Conservation (phyloP, 2,888 invertebrate genomes). For the Parnassius apollo region DNA sequence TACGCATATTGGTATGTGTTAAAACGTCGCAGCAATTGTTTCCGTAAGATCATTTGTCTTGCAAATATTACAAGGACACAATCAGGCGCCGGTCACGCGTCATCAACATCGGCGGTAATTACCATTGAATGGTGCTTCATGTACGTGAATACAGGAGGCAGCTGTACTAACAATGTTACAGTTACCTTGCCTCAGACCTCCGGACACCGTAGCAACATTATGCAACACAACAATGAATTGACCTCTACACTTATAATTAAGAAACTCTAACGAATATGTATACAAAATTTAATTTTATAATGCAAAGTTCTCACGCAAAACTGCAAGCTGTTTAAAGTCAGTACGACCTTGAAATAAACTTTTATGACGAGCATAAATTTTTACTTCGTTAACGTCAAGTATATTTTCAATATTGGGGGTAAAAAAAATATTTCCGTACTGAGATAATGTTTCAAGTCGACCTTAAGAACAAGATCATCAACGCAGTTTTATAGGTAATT, state of each 20-base stretch:
- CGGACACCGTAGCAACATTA: slow-evolving; percentile 44
- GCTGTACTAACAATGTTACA: slow-evolving; percentile 54
- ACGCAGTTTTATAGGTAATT: slow-evolving; percentile 45
- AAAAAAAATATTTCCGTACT: slow-evolving; percentile 34
- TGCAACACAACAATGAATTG: slow-evolving; percentile 59
- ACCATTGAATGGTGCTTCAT: slow-evolving; percentile 49
- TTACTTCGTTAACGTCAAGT: slow-evolving; percentile 23
- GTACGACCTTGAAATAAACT: slow-evolving; percentile 44
- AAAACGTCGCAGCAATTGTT: slow-evolving; percentile 3
- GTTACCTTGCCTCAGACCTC: slow-evolving; percentile 68
- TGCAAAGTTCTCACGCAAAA: slow-evolving; percentile 65
- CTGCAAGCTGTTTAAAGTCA: slow-evolving; percentile 43
- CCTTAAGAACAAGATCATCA: slow-evolving; percentile 52
- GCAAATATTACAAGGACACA: slow-evolving; percentile 51
- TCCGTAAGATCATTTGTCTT: slow-evolving; percentile 30
- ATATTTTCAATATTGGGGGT: slow-evolving; percentile 23
- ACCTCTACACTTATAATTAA: slow-evolving; percentile 68
- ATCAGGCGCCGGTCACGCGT: slow-evolving; percentile 52
- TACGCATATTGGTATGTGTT: neutral
- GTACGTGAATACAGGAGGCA: slow-evolving; percentile 32
- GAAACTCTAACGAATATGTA: slow-evolving; percentile 50
- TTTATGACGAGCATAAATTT: slow-evolving; percentile 34
- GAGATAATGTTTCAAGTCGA: slow-evolving; percentile 35
- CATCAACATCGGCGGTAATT: slow-evolving; percentile 55
- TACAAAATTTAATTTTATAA: slow-evolving; percentile 60